Evolutionary conservation across 2,113 vertebrate genomes (phyloP), one percentile per base, ranked within the genome.

Genomic region (Anas platyrhynchos): DNA sequence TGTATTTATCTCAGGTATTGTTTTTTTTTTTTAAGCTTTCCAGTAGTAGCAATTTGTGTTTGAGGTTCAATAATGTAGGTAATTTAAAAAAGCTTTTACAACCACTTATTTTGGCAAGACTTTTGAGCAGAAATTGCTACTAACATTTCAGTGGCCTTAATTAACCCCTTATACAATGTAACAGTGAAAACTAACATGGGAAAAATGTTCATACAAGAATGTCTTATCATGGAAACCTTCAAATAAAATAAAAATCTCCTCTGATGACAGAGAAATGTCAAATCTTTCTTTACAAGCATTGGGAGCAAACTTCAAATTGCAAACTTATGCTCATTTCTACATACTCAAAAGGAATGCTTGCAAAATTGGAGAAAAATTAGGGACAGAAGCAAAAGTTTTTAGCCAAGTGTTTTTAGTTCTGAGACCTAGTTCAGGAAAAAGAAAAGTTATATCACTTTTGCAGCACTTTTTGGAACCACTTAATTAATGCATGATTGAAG

Each of bases 401-500:
- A 36, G 26, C 55, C 5, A 44, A 73, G 38, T 58, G 20, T 20
- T 79, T 79, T 88, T 54, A 38, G 17, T 67, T 66, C 86, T 83
- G 46, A 88, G 38, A 43, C 8, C 17, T 54, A 50, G 15, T 46
- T 90, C 41, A 67, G 50, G 46, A 81, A 79, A 84, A 55, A 29
- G 7, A 52, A 52, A 52, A 9, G 7, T 41, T 32, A 2, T 50
- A 54, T 76, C 22, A 12, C 4, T 91, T 91, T 73, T 91, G 50
- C 59, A 71, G 16, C 27, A 21, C 43, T 56, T 52, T 41, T 52
- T 34, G 41, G 41, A 83, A 41, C 3, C 17, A 55, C 36, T 83
- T 83, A 90, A 91, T 95, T 94, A 89, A n/a, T 71, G 36, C 52
- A 36, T 83, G 67, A 59, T 32, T 89, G 55, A 91, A 87, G 36